Base-by-base conservation (phyloP, 2,888 invertebrate species). In the Drosophila merina region DNA sequence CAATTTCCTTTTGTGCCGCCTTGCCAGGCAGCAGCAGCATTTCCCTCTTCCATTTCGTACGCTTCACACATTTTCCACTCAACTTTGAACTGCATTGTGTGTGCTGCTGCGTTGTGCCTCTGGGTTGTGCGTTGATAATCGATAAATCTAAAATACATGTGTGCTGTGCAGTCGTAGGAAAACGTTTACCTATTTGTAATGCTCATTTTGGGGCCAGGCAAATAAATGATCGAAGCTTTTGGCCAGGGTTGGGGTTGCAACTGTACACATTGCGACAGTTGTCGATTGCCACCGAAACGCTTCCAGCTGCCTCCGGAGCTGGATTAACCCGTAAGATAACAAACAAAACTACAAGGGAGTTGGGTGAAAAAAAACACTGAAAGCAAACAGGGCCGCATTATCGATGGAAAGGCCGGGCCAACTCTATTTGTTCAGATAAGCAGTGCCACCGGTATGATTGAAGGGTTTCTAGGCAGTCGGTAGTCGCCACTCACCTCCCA, bases 381-480 rank as follows among this genome's bases (percentile, higher is more conserved):
- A 50, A 38, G 72, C 57, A 72, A 64, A 62, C 72, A 69, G 60
- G 45, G 55, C 20, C 54, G 51, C 55, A 64, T 86, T 81, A 86
- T 83, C 80, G 77, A 83, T 33, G 38, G 49, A 38, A 54, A 58
- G 60, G 55, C 10, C 40, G 6, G 42, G 40, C 38, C 38, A 45
- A 25, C 50, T 49, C 36, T 85, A 59, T 80, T 80, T 81, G 64
- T 60, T 9, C 59, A 70, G 81, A 81, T 81, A 81, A 86, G 81
- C 83, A 63, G 57, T 76, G 75, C 79, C 75, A 56, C 80, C 77
- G 86, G 54, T 57, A 72, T 86, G 81, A 82, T 84, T 78, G 85
- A 81, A 81, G 73, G 75, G 60, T 70, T 85, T 84, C 38, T 47
- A 44, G 30, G 36, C 36, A 25, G 6, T 28, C 40, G 45, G 44